Percentiles rank a stretch among this genome's conserved stretches.
Conservation (phyloP, 2,797 vertebrate species). For the Caiman crocodilus region DNA sequence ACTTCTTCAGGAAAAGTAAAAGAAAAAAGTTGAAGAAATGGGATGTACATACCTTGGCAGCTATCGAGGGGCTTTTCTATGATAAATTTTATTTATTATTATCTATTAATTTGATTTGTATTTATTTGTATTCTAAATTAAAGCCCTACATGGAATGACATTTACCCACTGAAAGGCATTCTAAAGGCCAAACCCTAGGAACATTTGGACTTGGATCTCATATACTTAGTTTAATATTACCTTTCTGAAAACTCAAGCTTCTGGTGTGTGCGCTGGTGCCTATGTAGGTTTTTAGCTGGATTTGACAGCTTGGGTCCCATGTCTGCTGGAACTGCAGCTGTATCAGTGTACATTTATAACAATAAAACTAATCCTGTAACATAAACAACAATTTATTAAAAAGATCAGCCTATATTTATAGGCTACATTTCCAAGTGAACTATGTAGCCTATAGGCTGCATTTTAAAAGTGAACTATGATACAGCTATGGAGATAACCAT, state of each 20-base stretch:
- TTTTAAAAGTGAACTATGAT: background rate
- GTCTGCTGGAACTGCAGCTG: background rate
- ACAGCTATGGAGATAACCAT: background rate
- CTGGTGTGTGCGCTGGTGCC: background rate
- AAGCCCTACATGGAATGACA: background rate
- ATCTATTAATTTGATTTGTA: background rate
- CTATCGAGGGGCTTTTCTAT: background rate
- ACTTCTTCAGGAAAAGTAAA: constrained; percentile 35
- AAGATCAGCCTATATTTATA: background rate
- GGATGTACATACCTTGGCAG: background rate
- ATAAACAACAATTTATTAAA: background rate
- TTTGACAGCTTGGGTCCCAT: background rate
- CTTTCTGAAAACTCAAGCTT: background rate
- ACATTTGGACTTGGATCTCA: background rate
- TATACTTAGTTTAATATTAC: too few relatives aligned
- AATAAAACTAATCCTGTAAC: background rate
- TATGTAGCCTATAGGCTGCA: background rate
- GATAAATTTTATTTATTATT: background rate
- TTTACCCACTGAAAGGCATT: background rate
- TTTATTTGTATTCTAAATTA: constrained; percentile 34
- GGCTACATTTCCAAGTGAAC: too few relatives aligned
- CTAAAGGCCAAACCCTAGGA: background rate
- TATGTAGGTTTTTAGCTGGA: background rate
- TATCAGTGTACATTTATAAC: background rate
- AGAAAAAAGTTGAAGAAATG: constrained; percentile 21